Percentiles rank a stretch among this genome's conserved stretches.
Evolutionary conservation across 2,113 vertebrate genomes (phyloP).

Genomic region (Chauna torquata): DNA sequence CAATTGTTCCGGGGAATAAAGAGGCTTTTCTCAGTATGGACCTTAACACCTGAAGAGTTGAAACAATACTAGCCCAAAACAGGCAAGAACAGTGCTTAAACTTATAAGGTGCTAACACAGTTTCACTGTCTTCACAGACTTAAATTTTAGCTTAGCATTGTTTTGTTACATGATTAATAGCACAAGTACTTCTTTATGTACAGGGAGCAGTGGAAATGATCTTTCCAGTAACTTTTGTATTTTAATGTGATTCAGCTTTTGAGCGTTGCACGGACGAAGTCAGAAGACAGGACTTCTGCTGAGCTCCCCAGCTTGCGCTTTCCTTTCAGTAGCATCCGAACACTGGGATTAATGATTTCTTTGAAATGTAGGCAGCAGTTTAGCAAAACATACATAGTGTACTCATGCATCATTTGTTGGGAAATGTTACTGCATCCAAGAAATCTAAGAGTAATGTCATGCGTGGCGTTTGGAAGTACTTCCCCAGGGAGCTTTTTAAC

Average conservation of each 20-base stretch:
- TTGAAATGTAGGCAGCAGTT: neutral
- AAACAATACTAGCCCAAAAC: neutral
- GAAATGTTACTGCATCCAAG: neutral
- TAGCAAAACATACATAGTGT: neutral
- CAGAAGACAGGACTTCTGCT: neutral
- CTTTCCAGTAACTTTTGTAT: neutral
- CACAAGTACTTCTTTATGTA: neutral
- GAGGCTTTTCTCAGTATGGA: slow-evolving; percentile 36
- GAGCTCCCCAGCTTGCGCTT: neutral
- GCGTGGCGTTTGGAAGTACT: neutral
- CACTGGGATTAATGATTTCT: neutral
- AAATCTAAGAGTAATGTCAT: neutral
- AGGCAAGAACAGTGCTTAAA: neutral
- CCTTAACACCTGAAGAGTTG: neutral
- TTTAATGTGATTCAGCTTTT: neutral
- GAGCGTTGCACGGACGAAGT: neutral
- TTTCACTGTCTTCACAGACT: neutral
- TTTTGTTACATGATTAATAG: neutral
- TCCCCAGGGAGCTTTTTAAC: neutral
- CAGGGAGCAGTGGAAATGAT: neutral
- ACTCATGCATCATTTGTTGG: neutral
- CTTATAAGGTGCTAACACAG: neutral
- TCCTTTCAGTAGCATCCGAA: neutral
- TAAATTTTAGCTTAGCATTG: neutral
- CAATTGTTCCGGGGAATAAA: slow-evolving; percentile 26